Conservation (phyloP, 2,888 invertebrate species). For the Perizoma flavofasciatum region DNA sequence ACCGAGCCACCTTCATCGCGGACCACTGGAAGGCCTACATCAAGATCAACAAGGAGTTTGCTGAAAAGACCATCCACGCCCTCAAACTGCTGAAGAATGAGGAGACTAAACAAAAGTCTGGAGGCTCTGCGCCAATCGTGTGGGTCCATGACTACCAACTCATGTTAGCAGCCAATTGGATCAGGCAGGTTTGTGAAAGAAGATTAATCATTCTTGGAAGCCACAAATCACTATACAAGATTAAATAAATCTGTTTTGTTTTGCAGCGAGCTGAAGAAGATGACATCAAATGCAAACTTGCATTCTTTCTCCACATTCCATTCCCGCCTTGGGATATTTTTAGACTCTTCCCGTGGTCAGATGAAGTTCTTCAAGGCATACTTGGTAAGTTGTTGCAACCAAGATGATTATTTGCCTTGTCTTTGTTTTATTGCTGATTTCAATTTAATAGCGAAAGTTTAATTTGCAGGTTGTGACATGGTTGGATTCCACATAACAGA, state of each 20-base stretch:
- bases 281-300: constrained; percentile 90
- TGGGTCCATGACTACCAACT: constrained; percentile 98
- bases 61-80: constrained; percentile 90
- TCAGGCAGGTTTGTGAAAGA: constrained; percentile 86
- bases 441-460: constrained; percentile 19
- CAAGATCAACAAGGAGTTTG: constrained; percentile 92
- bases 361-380: constrained; percentile 96
- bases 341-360: constrained; percentile 95
- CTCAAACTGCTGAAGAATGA: constrained; percentile 81
- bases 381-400: constrained; percentile 80
- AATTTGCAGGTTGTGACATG: constrained; percentile 91
- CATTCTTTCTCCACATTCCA: constrained; percentile 97
- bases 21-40: constrained; percentile 94
- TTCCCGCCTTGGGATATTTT: constrained; percentile 98
- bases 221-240: neutral
- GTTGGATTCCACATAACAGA: constrained; percentile 96
- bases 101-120: constrained; percentile 63
- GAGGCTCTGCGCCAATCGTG: constrained; percentile 87
- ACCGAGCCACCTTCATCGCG: constrained; percentile 91
- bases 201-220: neutral
- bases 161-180: constrained; percentile 96
- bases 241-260: constrained; percentile 2
- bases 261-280: constrained; percentile 89
- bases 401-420: neutral
- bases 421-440: constrained; percentile 6